These are phyloP conservation scores for Colossoma macropomum DNA, from an alignment of 2,113 vertebrate species.

Conservation along the genomic window DNA sequence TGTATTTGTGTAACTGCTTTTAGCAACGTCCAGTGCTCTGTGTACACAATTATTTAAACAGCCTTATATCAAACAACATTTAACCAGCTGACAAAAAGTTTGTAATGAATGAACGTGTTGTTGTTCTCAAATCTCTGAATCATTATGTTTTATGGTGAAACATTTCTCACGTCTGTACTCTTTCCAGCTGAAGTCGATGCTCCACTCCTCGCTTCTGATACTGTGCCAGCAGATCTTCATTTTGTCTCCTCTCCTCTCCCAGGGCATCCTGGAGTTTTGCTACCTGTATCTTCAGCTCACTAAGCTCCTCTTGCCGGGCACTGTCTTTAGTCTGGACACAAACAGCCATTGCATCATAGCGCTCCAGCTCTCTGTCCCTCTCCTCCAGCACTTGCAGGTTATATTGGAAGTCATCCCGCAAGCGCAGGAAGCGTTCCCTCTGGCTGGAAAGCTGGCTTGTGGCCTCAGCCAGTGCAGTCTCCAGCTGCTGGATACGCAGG, in stretches of 20 bases:
- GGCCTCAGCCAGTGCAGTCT: slow-evolving; percentile 66
- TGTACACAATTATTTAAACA: too few relatives aligned
- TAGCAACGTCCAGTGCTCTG: background rate
- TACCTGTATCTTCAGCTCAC: slow-evolving; percentile 74
- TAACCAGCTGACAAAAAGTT: background rate
- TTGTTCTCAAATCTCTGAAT: background rate
- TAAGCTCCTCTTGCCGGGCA: slow-evolving; percentile 73
- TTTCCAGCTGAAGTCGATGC: slow-evolving; percentile 72
- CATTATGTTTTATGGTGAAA: background rate
- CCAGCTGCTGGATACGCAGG: slow-evolving; percentile 65
- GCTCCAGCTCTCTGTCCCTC: slow-evolving; percentile 79
- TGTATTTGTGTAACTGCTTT: background rate
- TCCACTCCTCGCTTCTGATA: slow-evolving; percentile 63
- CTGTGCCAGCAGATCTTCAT: slow-evolving; percentile 61
- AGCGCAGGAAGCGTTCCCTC: slow-evolving; percentile 63
- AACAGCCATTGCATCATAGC: slow-evolving; percentile 67
- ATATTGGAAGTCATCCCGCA: slow-evolving; percentile 81
- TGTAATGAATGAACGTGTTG: background rate
- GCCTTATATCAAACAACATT: background rate
- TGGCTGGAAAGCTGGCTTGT: slow-evolving; percentile 64
- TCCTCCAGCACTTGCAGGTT: slow-evolving; percentile 82
- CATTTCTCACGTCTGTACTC: slow-evolving; percentile 71
- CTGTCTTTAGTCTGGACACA: slow-evolving; percentile 67
- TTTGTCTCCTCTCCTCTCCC: slow-evolving; percentile 58
- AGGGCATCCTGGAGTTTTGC: slow-evolving; percentile 71